phyloP scores from a whole-genome alignment of 2,888 invertebrate species.

The Azorinus chamasolen region DNA sequence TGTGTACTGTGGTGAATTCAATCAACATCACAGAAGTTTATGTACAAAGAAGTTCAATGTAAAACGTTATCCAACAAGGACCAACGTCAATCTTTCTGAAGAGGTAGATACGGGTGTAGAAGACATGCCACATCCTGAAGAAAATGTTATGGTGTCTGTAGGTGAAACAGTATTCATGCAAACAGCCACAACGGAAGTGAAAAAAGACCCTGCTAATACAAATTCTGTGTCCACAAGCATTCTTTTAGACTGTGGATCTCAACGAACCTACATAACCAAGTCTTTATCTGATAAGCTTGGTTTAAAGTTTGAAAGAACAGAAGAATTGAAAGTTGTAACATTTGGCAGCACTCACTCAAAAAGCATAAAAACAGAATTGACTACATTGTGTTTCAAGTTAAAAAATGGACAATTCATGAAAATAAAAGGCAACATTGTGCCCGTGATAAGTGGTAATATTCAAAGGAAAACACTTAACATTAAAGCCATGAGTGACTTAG shows the following conservation, averaged over 20 bases:
- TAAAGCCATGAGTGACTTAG: background rate
- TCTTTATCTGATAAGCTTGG: conserved; percentile 8
- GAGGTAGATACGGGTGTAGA: background rate
- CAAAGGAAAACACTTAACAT: conserved; percentile 15
- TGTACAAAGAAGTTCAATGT: background rate
- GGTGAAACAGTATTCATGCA: conserved; percentile 37
- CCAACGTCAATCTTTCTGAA: background rate
- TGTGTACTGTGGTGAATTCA: conserved; percentile 28
- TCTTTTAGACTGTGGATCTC: conserved; percentile 29
- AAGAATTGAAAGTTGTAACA: conserved; percentile 25
- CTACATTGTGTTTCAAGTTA: conserved; percentile 18
- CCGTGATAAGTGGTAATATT: conserved; percentile 27
- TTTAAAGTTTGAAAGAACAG: conserved; percentile 9
- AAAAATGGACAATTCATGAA: conserved; percentile 11
- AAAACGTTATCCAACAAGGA: background rate
- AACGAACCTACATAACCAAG: conserved; percentile 30
- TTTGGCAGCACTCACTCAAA: conserved; percentile 12
- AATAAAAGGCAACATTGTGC: conserved; percentile 29
- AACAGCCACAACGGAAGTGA: conserved; percentile 21
- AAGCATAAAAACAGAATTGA: conserved; percentile 13
- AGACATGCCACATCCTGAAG: background rate
- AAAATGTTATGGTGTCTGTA: conserved; percentile 31
- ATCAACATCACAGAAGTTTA: conserved; percentile 32
- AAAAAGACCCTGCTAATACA: conserved; percentile 8
- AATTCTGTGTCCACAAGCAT: background rate